Base-by-base conservation (phyloP, 1,140 invertebrate genomes). In the Zophobas morio region DNA sequence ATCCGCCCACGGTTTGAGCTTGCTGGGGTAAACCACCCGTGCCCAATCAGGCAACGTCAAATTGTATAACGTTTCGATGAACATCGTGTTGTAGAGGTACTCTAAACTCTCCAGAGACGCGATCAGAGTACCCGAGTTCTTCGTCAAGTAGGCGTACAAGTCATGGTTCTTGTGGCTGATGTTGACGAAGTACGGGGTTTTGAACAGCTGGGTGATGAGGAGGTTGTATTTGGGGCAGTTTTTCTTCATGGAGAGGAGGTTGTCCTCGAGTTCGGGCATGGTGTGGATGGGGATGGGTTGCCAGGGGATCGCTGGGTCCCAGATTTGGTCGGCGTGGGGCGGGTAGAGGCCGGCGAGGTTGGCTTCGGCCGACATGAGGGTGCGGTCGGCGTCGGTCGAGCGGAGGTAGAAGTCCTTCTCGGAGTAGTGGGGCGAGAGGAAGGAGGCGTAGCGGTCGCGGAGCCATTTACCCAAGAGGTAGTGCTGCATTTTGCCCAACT, bases 211-310 rank as follows among this genome's bases (percentile, higher is more conserved):
- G 20, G 88, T 81, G 1, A 88, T 75, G 77, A 93, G 90, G 66
- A 88, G 85, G 1, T 90, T 85, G 81, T 93, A 95, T 70, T 88
- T 88, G 0, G 90, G 88, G 84, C 95, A 96, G 20, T 88, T 86
- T 78, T 90, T 91, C 82, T 93, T 91, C 82, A 84, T 85, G 1
- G 82, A 79, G 36, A 86, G 49, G 6, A 96, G 84, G 77, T 90
- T 82, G 88, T 97, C 95, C 34, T 89, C 76, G 0, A 87, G 80
- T 84, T 92, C 88, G 0, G 94, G 93, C 32, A 88, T 81, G 0
- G 96, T 95, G 80, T 97, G 95, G 5, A 98, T 89, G 0, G 96
- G 95, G 81, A 98, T 94, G 0, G 96, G 96, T 85, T 97, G 96
- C 96, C 96, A 98, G 6, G 87, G 82, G 0, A 97, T 84, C 1